Evolutionary conservation across 2,888 invertebrate genomes (phyloP).

Genomic region (Acleris laterana): DNA sequence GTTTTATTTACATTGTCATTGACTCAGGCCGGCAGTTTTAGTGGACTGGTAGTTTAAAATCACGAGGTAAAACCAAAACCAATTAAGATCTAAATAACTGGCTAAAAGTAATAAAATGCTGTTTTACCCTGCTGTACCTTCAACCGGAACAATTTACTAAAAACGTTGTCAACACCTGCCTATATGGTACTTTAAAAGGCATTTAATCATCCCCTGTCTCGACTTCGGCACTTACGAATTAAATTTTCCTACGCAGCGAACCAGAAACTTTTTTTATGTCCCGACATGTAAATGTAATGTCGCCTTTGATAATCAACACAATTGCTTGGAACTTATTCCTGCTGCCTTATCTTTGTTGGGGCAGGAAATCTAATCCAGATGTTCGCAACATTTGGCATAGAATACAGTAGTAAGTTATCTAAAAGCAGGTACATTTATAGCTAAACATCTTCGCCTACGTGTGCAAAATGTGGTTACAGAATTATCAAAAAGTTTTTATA

Average conservation of each 20-base stretch:
- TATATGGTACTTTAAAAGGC: slow-evolving; percentile 10
- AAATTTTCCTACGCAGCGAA: slow-evolving; percentile 27
- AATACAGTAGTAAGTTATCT: slow-evolving; percentile 37
- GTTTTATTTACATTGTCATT: background rate
- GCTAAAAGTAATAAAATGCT: background rate
- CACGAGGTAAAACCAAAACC: too few species aligned
- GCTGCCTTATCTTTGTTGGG: slow-evolving; percentile 53
- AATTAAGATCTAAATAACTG: background rate
- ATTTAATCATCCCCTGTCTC: slow-evolving; percentile 19
- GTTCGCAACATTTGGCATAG: slow-evolving; percentile 50
- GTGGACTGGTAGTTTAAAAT: too few species aligned
- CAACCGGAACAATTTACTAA: background rate
- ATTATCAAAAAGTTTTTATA: too few species aligned
- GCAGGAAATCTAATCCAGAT: slow-evolving; percentile 52
- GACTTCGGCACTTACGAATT: slow-evolving; percentile 21
- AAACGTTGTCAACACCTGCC: slow-evolving; percentile 1
- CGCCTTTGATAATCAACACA: slow-evolving; percentile 49
- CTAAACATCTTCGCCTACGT: too few species aligned
- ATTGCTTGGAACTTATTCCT: slow-evolving; percentile 48
- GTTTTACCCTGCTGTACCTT: too few species aligned
- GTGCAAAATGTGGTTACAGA: too few species aligned
- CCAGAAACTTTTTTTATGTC: slow-evolving; percentile 38
- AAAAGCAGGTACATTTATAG: too few species aligned
- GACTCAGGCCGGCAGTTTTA: too few species aligned
- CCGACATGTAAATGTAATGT: slow-evolving; percentile 41